Evolutionary conservation across 2,888 invertebrate species (phyloP).

Genomic region (Pachliopta kotzebuea): DNA sequence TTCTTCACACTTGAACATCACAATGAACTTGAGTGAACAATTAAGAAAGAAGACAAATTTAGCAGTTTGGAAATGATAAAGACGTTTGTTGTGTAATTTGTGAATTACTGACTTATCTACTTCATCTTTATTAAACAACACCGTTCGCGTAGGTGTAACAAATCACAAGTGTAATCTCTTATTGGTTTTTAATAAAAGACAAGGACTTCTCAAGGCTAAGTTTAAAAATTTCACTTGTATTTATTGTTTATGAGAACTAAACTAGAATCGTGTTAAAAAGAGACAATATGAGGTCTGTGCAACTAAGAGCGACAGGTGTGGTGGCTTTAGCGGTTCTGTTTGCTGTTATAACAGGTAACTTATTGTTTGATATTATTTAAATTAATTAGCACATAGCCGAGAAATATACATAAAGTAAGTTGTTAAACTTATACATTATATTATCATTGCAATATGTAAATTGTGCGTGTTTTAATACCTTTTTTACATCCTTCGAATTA

Average conservation of each 20-base stretch:
- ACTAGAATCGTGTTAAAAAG: slow-evolving; percentile 64
- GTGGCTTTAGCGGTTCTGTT: slow-evolving; percentile 68
- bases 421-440: background rate
- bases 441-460: no score
- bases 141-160: slow-evolving; percentile 60
- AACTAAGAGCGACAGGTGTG: slow-evolving; percentile 75
- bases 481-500: slow-evolving; percentile 9
- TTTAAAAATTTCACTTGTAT: slow-evolving; percentile 65
- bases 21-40: slow-evolving; percentile 56
- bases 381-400: background rate
- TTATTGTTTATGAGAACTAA: slow-evolving; percentile 61
- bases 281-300: slow-evolving; percentile 71
- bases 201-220: slow-evolving; percentile 51
- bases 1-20: slow-evolving; percentile 42
- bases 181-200: slow-evolving; percentile 62
- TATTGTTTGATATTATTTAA: slow-evolving; percentile 33
- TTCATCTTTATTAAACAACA: slow-evolving; percentile 63
- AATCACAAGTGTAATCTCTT: slow-evolving; percentile 69
- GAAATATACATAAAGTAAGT: background rate
- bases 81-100: slow-evolving; percentile 63
- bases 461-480: slow-evolving; percentile 5
- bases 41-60: slow-evolving; percentile 45
- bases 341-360: slow-evolving; percentile 72
- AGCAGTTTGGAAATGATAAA: slow-evolving; percentile 49
- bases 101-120: slow-evolving; percentile 46